Percentiles rank a stretch among this genome's conserved stretches.
These are phyloP conservation scores for Macrotis lagotis DNA, from an alignment of 2,113 vertebrate species.

Conservation along the genomic window DNA sequence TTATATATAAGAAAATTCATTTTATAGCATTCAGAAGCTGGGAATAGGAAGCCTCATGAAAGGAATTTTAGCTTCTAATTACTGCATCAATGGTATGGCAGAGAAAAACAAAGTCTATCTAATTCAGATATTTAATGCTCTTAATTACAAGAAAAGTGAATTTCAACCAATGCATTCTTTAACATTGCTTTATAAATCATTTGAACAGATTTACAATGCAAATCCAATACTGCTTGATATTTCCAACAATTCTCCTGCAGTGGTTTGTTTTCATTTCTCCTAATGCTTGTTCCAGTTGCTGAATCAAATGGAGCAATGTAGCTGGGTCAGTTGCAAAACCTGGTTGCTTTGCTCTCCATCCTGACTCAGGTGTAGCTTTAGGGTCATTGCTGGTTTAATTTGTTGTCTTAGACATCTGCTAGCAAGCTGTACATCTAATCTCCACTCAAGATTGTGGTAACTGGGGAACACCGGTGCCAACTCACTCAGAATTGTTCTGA, in stretches of 20 bases:
- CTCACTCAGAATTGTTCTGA: constrained; percentile 89
- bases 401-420: constrained; percentile 93
- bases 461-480: constrained; percentile 87
- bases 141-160: constrained; percentile 46
- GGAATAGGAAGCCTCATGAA: constrained; percentile 31
- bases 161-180: constrained; percentile 15
- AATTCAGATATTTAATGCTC: constrained; percentile 66
- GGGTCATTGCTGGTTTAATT: constrained; percentile 88
- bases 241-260: constrained; percentile 92
- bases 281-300: constrained; percentile 90
- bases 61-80: constrained; percentile 42
- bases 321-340: constrained; percentile 92
- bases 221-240: constrained; percentile 88
- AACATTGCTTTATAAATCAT: constrained; percentile 28
- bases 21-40: constrained; percentile 30
- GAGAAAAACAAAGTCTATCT: constrained; percentile 71
- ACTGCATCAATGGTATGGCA: constrained; percentile 55
- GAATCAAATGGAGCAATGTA: constrained; percentile 91
- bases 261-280: constrained; percentile 92
- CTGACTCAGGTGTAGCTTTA: constrained; percentile 88
- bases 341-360: constrained; percentile 73
- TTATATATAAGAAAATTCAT: constrained; percentile 50
- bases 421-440: constrained; percentile 96
- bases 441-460: constrained; percentile 95
- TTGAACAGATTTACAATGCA: background rate